Conservation (phyloP, 2,797 vertebrate species). For the Pitangus sulphuratus region DNA sequence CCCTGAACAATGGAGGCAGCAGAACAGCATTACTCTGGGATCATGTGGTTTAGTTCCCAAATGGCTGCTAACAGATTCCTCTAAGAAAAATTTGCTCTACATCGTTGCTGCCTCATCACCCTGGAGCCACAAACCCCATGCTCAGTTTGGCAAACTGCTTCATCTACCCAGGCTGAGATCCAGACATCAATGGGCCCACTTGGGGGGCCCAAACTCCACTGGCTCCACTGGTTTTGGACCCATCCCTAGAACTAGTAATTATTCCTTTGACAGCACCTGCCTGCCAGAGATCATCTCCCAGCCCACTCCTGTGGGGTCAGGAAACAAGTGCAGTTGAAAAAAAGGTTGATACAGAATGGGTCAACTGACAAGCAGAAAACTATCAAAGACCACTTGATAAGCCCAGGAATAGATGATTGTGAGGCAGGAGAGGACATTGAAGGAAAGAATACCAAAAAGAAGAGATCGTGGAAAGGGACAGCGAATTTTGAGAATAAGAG, state of each 20-base stretch:
- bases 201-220: not conserved
- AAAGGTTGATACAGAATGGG: not conserved
- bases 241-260: not conserved
- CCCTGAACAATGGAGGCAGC: slow-evolving; percentile 21
- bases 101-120: not conserved
- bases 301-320: not conserved
- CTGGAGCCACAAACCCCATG: not conserved
- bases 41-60: slow-evolving; percentile 29
- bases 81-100: not conserved
- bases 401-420: not conserved
- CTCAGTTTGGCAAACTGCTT: slow-evolving; percentile 11
- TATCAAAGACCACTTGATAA: not conserved
- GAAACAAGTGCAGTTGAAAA: not conserved
- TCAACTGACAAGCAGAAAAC: not conserved
- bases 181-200: not conserved
- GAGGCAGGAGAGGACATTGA: not conserved
- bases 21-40: not conserved
- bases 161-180: not conserved
- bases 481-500: not conserved
- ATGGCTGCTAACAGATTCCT: slow-evolving; percentile 11
- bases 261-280: not conserved
- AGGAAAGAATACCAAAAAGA: not conserved
- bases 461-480: not conserved
- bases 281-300: not conserved
- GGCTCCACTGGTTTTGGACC: not conserved